A percentile compares a stretch with the other conserved stretches of the same genome.
These are phyloP conservation scores for Oncorhynchus clarkii DNA, from an alignment of 2,113 vertebrate species.

Conservation along the genomic window DNA sequence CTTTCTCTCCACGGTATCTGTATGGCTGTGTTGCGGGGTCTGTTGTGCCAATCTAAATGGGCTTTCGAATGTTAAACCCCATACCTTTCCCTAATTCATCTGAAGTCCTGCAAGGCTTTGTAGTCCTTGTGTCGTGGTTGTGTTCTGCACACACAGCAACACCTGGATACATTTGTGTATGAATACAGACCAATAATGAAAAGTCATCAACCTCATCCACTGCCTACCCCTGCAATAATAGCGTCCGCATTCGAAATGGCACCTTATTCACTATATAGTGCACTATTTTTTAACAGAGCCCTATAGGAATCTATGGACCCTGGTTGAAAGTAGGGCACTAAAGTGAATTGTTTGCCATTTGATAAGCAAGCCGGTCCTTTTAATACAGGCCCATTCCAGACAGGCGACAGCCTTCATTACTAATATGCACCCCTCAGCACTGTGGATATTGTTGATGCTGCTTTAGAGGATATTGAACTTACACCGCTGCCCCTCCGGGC, in stretches of 20 bases:
- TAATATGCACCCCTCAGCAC: neutral
- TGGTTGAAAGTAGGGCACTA: no score
- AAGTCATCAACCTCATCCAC: constrained; percentile 54
- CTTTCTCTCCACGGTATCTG: no score
- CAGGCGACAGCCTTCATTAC: neutral
- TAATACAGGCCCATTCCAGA: neutral
- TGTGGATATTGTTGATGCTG: constrained; percentile 63
- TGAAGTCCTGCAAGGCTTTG: neutral
- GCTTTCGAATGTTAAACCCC: neutral
- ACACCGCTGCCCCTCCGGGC: neutral
- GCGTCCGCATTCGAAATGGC: no score
- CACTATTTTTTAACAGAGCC: no score
- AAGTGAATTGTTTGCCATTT: no score
- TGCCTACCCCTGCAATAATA: neutral
- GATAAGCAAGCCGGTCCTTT: no score
- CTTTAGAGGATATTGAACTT: constrained; percentile 63
- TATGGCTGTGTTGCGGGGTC: no score
- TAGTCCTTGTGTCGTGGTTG: neutral
- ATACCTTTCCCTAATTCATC: neutral
- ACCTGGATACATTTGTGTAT: neutral
- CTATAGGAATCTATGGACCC: no score
- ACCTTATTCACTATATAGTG: no score
- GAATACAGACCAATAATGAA: constrained; percentile 38
- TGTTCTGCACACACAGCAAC: neutral
- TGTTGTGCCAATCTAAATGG: no score